Base-by-base conservation (phyloP, 2,888 invertebrate genomes). In the Nycteola revayana region DNA sequence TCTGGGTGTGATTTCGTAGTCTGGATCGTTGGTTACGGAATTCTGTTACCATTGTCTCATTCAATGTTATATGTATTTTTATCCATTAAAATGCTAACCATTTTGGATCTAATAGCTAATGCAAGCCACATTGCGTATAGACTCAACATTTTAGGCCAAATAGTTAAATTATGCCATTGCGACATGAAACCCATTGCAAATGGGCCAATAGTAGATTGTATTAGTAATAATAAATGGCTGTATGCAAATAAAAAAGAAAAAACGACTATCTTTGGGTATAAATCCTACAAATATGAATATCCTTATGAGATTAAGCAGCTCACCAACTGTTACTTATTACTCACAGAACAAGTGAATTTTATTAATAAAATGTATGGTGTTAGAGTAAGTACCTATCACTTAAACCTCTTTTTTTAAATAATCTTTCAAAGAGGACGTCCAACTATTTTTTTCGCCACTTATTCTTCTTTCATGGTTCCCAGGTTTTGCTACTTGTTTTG, bases 361-460 rank as follows among this genome's bases (percentile, higher is more conserved):
- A 68, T 84, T 11, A 84, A 84, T 50, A 60, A 58, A 47, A 75
- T 81, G 66, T 83, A 65, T 51, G 85, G 84, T 39, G 55, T 75
- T 23, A 64, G 85, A 68, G 85, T 84, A 69, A 71, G 76, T 43
- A 10, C 14, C 14, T 14, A 14, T 14, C 5, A 14, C n/a, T n/a
- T n/a, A 14, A 14, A 7, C 10, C 7, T 8, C 9, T 1, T 24
- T 3, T 9, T 2, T 2, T 3, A 9, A 23, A 27, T 10, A 7
- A 9, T 5, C 36, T 21, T 36, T 9, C n/a, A n/a, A 22, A 14
- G 14, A 14, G 14, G 5, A 14, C 14, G 2, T 2, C 3, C 5
- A 14, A 3, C 2, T 14, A 14, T 14, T 14, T 2, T 14, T 14
- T 2, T 14, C 14, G 5, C 3, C 3, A 14, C 3, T 14, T 14